Conservation (phyloP, 2,888 invertebrate species). For the Carabus problematicus region DNA sequence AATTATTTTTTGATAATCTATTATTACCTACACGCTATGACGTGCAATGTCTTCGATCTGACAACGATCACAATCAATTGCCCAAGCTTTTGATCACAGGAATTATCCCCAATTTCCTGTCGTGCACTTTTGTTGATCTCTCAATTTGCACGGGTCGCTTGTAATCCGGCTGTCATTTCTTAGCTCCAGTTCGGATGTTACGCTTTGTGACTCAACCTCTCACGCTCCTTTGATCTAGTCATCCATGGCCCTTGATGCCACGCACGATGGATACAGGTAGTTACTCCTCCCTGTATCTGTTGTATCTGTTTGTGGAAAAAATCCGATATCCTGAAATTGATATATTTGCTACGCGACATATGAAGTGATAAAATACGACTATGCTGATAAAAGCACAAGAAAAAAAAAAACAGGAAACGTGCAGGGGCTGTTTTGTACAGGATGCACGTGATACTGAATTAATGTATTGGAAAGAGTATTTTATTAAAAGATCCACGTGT, state of each 20-base stretch:
- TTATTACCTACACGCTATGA: too few relatives aligned
- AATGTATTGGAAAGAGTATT: too few relatives aligned
- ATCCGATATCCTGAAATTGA: slow-evolving; percentile 9
- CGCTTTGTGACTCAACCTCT: neutral
- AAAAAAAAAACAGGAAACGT: neutral
- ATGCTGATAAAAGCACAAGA: slow-evolving; percentile 5
- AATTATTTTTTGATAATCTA: too few relatives aligned
- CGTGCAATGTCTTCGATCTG: too few relatives aligned
- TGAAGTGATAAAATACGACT: slow-evolving; percentile 9
- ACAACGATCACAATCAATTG: slow-evolving; percentile 23
- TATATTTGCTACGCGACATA: slow-evolving; percentile 7
- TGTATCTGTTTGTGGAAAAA: slow-evolving; percentile 13
- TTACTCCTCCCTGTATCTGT: too few relatives aligned
- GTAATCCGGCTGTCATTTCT: slow-evolving; percentile 17
- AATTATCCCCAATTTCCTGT: slow-evolving; percentile 12
- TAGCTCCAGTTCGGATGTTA: slow-evolving; percentile 5
- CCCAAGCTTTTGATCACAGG: slow-evolving; percentile 8
- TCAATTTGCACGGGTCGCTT: slow-evolving; percentile 12
- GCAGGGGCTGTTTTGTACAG: too few relatives aligned
- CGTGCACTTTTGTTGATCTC: slow-evolving; percentile 17
- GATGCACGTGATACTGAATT: too few relatives aligned
- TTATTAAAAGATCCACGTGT: too few relatives aligned
- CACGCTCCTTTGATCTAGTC: slow-evolving; percentile 15
- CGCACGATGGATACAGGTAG: slow-evolving; percentile 7
- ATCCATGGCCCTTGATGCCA: neutral